Evolutionary conservation across 1,140 invertebrate genomes (phyloP).

Genomic region (Rhynchophorus ferrugineus): DNA sequence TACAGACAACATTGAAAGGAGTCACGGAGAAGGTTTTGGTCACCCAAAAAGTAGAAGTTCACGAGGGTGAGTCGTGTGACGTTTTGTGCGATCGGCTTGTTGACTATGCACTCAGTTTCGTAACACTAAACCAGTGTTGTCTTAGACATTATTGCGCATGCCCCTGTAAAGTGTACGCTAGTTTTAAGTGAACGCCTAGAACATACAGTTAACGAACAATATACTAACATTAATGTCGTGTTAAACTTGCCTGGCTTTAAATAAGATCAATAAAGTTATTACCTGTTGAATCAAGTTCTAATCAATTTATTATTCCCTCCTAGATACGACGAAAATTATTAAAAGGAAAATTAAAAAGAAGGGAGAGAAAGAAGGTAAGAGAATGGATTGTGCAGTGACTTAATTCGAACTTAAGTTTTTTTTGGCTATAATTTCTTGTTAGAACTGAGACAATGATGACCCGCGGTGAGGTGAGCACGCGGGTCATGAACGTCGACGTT

Average conservation of each 20-base stretch:
- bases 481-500: too few relatives aligned
- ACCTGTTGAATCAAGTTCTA: not conserved
- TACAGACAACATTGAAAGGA: slow-evolving; percentile 24
- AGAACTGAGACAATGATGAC: too few relatives aligned
- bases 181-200: too few relatives aligned
- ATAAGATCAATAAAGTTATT: slow-evolving; percentile 6
- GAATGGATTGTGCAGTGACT: not conserved
- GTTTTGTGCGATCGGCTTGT: not conserved
- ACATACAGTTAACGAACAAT: too few relatives aligned
- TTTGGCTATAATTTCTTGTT: too few relatives aligned
- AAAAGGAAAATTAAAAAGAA: slow-evolving; percentile 29
- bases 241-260: not conserved
- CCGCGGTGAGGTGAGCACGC: too few relatives aligned
- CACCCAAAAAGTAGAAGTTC: slow-evolving; percentile 32
- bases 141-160: too few relatives aligned
- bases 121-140: too few relatives aligned
- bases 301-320: slow-evolving; percentile 15
- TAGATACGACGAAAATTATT: slow-evolving; percentile 26
- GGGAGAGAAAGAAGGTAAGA: slow-evolving; percentile 29
- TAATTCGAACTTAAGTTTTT: too few relatives aligned
- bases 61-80: slow-evolving; percentile 31
- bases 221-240: too few relatives aligned
- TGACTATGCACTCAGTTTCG: slow-evolving; percentile 7
- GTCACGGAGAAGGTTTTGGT: slow-evolving; percentile 30
- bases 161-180: too few relatives aligned